Base-by-base conservation (phyloP, 1,140 invertebrate genomes). In the Zophobas atratus region DNA sequence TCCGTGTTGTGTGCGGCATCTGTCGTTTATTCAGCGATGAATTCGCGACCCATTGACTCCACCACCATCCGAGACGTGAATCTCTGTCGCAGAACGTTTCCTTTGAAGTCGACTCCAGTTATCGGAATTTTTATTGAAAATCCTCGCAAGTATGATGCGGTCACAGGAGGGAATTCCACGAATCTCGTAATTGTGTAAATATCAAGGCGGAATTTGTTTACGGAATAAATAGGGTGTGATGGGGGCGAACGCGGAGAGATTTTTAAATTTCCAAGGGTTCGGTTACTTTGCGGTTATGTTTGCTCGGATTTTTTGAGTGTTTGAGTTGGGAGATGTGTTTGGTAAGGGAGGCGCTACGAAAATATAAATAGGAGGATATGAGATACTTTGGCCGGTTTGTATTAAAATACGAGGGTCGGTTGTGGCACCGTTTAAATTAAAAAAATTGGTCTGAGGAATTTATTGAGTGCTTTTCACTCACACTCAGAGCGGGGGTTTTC, bases 21-120 rank as follows among this genome's bases (percentile, higher is more conserved):
- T 51, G 49, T 51, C 49, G 49, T 51, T 20, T 20, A 6, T 51
- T 51, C 49, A 51, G 49, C 6, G 49, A 51, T 51, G 49, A 51
- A 51, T 51, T 70, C 36, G 34, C 60, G 60, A 70, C 60, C 43
- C 60, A 70, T 70, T 70, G 60, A 70, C 60, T 70, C 33, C 43
- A 43, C 34, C 33, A 35, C 60, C 20, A 20, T 20, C 20, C 33
- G 60, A 70, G 33, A 51, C n/a, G 49, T 51, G 49, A 51, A 51
- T 51, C 49, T 51, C 4, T 20, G 49, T 51, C n/a, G 20, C 3
- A 51, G 20, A 51, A 51, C n/a, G 49, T 51, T 51, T 20, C n/a
- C 49, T 51, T 51, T 51, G 49, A 51, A 51, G 49, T 51, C 49
- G 3, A 20, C 4, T 20, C n/a, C 49, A 51, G n/a, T n/a, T 51